Conservation (phyloP, 2,888 invertebrate species). For the Catocala nupta region DNA sequence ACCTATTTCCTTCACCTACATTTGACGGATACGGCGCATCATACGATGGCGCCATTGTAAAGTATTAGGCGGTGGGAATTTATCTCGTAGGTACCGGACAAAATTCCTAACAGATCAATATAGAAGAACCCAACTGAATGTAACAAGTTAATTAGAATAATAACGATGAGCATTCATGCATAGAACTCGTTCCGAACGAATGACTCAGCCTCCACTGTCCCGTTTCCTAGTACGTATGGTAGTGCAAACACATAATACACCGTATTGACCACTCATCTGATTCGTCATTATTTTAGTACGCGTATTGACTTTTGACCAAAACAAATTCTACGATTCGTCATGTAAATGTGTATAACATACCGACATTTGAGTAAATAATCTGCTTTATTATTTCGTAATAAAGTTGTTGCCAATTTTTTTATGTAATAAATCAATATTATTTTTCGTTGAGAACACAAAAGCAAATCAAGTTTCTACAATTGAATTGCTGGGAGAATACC, state of each 20-base stretch:
- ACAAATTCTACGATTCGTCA: conserved; percentile 32
- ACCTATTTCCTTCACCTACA: too few species aligned
- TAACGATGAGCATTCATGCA: conserved; percentile 55
- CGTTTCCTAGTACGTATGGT: conserved; percentile 58
- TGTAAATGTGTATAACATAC: conserved; percentile 5
- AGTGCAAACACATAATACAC: conserved; percentile 42
- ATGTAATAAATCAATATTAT: too few species aligned
- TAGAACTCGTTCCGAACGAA: conserved; percentile 62
- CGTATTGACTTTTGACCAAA: conserved; percentile 34
- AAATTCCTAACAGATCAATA: too few species aligned
- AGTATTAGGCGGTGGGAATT: too few species aligned
- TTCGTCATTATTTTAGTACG: conserved; percentile 44
- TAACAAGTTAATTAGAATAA: conserved; percentile 45
- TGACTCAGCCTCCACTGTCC: conserved; percentile 64
- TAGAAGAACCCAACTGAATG: conserved; percentile 12
- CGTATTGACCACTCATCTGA: conserved; percentile 44
- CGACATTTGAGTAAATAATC: neutral
- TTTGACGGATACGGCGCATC: too few species aligned
- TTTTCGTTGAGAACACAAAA: too few species aligned
- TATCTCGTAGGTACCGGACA: too few species aligned
- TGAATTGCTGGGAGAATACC: too few species aligned
- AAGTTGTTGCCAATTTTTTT: neutral
- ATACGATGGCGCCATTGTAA: too few species aligned
- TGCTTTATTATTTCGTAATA: neutral
- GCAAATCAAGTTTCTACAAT: too few species aligned